Conservation (phyloP, 2,888 invertebrate genomes). For the Ectemnius cavifrons region DNA sequence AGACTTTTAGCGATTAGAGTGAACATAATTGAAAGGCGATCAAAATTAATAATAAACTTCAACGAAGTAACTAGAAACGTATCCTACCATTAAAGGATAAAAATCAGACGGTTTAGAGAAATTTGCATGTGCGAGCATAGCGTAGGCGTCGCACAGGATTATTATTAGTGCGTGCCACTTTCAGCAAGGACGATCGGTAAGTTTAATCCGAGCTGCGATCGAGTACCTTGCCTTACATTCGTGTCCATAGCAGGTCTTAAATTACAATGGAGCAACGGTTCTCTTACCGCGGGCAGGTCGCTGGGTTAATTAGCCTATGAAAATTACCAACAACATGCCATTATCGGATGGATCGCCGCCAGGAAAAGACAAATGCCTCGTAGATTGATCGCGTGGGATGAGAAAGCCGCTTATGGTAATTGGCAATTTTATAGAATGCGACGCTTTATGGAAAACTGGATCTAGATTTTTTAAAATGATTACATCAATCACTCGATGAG, state of each 20-base stretch:
- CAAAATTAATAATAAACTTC: too few relatives aligned
- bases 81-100: not conserved
- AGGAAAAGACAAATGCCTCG: not conserved
- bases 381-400: constrained; percentile 30
- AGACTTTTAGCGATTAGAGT: too few relatives aligned
- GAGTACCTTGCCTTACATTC: constrained; percentile 5
- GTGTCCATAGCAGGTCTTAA: constrained; percentile 12
- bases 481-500: too few relatives aligned
- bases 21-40: too few relatives aligned
- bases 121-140: not conserved
- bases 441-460: too few relatives aligned
- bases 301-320: constrained; percentile 38
- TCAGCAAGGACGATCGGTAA: constrained; percentile 1
- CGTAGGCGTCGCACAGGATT: not conserved
- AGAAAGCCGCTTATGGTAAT: not conserved
- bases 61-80: too few relatives aligned
- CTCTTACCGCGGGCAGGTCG: constrained; percentile 4
- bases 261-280: constrained; percentile 9
- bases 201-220: not conserved
- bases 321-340: constrained; percentile 20
- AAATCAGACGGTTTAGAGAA: not conserved
- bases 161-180: constrained; percentile 4
- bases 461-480: too few relatives aligned
- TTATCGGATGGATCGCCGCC: constrained; percentile 15
- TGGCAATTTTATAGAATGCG: too few relatives aligned